Percentiles rank a stretch among this genome's conserved stretches.
Evolutionary conservation across 2,888 invertebrate species (phyloP).

Genomic region (Lycophotia porphyrea): DNA sequence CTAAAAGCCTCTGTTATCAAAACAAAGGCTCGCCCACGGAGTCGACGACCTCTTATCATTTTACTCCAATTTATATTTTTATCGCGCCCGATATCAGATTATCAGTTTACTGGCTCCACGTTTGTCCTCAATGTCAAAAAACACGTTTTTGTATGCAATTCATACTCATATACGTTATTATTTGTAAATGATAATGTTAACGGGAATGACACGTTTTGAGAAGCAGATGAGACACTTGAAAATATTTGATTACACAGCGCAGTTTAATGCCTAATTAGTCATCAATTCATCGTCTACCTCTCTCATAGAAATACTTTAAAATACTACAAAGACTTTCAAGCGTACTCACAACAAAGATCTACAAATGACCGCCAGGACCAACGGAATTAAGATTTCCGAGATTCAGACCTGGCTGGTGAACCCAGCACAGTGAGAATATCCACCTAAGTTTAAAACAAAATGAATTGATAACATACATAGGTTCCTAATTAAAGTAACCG

Average conservation of each 20-base stretch:
- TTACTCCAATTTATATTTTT: slow-evolving; percentile 71
- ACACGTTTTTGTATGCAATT: slow-evolving; percentile 65
- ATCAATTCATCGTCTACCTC: no score
- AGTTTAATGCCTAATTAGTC: background rate
- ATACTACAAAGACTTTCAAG: no score
- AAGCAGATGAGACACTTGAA: slow-evolving; percentile 26
- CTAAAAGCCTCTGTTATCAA: slow-evolving; percentile 37
- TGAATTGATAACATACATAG: background rate
- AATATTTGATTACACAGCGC: background rate
- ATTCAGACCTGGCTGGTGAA: no score
- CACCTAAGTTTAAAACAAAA: background rate
- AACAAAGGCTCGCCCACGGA: slow-evolving; percentile 47
- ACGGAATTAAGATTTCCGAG: background rate
- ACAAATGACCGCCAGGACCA: no score
- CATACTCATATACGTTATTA: slow-evolving; percentile 28
- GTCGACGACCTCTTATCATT: slow-evolving; percentile 65
- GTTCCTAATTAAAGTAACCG: background rate
- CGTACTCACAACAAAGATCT: no score
- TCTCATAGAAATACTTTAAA: no score
- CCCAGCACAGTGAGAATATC: no score
- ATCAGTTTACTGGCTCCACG: slow-evolving; percentile 55
- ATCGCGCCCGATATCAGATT: slow-evolving; percentile 66
- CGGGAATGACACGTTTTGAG: background rate
- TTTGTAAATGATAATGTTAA: slow-evolving; percentile 54
- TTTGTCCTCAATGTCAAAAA: slow-evolving; percentile 70